A percentile compares a stretch with the other conserved stretches of the same genome.
Evolutionary conservation across 2,113 vertebrate genomes (phyloP).

Genomic region (Phainopepla nitens): DNA sequence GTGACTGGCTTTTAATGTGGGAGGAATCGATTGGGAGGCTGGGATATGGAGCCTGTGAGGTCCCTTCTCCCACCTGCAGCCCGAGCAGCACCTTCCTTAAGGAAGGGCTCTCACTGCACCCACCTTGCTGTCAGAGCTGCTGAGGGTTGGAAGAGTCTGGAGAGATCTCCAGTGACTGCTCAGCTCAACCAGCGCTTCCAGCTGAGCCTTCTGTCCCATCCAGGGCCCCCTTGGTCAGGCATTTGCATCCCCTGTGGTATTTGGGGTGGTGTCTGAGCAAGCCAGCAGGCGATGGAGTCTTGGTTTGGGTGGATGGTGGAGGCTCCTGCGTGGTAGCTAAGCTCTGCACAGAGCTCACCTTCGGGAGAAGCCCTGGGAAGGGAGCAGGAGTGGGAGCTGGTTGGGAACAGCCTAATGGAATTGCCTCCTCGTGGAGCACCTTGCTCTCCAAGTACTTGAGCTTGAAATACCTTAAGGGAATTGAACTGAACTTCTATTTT

Average conservation of each 20-base stretch:
- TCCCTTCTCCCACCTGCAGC: not conserved
- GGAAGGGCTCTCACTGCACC: not conserved
- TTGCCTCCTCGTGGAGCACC: not conserved
- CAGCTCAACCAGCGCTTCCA: not conserved
- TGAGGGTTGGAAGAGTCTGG: not conserved
- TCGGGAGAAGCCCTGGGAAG: not conserved
- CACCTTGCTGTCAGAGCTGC: accelerated
- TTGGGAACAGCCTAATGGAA: not conserved
- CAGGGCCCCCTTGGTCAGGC: accelerated
- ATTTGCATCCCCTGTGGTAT: not conserved
- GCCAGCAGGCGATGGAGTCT: not conserved
- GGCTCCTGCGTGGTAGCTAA: not conserved
- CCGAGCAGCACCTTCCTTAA: accelerated
- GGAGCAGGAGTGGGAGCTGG: not conserved
- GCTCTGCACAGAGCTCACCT: accelerated
- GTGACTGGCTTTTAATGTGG: slow-evolving; percentile 12
- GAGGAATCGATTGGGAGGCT: slow-evolving; percentile 20
- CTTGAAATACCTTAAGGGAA: not conserved
- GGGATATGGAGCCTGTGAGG: not conserved
- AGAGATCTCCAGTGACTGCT: not conserved
- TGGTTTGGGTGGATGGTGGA: not conserved
- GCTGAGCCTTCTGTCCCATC: not conserved
- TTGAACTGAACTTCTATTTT: not conserved
- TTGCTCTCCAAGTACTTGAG: not conserved
- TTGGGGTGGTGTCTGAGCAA: not conserved